These are phyloP conservation scores for Synergus laeviventris DNA, from an alignment of 2,888 invertebrate genomes.

Conservation along the genomic window DNA sequence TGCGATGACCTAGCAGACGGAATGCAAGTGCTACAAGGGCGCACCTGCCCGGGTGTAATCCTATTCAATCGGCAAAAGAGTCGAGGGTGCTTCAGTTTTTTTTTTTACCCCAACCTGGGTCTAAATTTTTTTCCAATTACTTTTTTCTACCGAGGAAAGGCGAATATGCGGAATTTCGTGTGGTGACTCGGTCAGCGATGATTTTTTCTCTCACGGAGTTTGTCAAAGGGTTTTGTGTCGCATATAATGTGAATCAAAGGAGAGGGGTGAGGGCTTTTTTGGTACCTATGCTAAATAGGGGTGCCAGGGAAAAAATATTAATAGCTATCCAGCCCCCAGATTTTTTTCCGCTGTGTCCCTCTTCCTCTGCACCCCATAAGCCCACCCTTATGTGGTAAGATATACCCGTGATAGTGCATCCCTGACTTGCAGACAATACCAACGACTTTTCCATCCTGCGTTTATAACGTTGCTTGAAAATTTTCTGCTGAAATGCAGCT, in stretches of 20 bases:
- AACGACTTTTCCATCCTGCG: constrained; percentile 54
- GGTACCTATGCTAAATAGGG: constrained; percentile 73
- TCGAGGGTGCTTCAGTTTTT: constrained; percentile 32
- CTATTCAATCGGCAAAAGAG: constrained; percentile 28
- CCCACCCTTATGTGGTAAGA: constrained; percentile 60
- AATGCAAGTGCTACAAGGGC: constrained; percentile 34
- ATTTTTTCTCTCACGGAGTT: constrained; percentile 61
- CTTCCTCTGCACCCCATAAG: constrained; percentile 40
- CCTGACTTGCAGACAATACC: constrained; percentile 52
- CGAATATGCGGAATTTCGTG: constrained; percentile 28
- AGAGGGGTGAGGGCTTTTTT: constrained; percentile 53
- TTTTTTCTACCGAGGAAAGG: constrained; percentile 4
- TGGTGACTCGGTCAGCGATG: constrained; percentile 50
- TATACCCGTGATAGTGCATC: constrained; percentile 58
- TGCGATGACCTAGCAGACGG: constrained; percentile 3
- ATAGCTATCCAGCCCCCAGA: constrained; percentile 72
- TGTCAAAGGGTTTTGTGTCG: constrained; percentile 59
- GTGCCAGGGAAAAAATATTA: constrained; percentile 71
- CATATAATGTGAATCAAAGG: constrained; percentile 23
- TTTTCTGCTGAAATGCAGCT: constrained; percentile 21
- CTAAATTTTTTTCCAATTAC: constrained; percentile 21
- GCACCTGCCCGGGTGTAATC: constrained; percentile 29
- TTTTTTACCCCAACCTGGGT: constrained; percentile 22
- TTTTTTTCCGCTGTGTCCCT: constrained; percentile 44
- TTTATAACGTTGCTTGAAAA: constrained; percentile 18